Conservation (phyloP, 2,888 invertebrate species). For the Apodemia zela region DNA sequence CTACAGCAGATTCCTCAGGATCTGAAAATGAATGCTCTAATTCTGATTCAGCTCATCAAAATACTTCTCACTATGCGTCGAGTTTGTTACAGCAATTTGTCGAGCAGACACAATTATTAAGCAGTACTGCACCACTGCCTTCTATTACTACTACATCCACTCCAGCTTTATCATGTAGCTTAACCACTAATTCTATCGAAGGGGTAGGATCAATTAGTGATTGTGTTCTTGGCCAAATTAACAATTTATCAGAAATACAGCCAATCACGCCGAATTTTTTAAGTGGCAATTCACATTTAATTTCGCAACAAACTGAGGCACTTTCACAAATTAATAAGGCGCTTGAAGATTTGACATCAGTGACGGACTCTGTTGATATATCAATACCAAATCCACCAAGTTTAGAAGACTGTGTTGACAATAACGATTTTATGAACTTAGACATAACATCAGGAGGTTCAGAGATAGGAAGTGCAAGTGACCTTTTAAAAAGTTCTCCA, state of each 20-base stretch:
- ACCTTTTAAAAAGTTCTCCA: slow-evolving; percentile 68
- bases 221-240: slow-evolving; percentile 66
- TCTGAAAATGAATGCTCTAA: slow-evolving; percentile 85
- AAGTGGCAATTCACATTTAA: slow-evolving; percentile 52
- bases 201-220: slow-evolving; percentile 61
- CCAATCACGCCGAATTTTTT: slow-evolving; percentile 62
- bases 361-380: slow-evolving; percentile 58
- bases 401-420: slow-evolving; percentile 72
- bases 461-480: slow-evolving; percentile 61
- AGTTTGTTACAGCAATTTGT: slow-evolving; percentile 90
- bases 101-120: slow-evolving; percentile 87
- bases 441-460: slow-evolving; percentile 63
- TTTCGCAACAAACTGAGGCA: slow-evolving; percentile 74
- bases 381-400: slow-evolving; percentile 64
- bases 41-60: slow-evolving; percentile 74
- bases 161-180: slow-evolving; percentile 47
- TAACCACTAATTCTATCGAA: slow-evolving; percentile 50
- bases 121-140: slow-evolving; percentile 64
- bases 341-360: slow-evolving; percentile 71
- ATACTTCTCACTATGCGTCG: slow-evolving; percentile 84
- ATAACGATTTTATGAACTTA: slow-evolving; percentile 69
- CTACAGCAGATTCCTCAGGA: slow-evolving; percentile 84
- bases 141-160: slow-evolving; percentile 48
- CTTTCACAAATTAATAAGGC: slow-evolving; percentile 72
- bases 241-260: slow-evolving; percentile 57